Evolutionary conservation across 1,140 invertebrate genomes (phyloP).

Genomic region (Caenorhabditis brenneri): DNA sequence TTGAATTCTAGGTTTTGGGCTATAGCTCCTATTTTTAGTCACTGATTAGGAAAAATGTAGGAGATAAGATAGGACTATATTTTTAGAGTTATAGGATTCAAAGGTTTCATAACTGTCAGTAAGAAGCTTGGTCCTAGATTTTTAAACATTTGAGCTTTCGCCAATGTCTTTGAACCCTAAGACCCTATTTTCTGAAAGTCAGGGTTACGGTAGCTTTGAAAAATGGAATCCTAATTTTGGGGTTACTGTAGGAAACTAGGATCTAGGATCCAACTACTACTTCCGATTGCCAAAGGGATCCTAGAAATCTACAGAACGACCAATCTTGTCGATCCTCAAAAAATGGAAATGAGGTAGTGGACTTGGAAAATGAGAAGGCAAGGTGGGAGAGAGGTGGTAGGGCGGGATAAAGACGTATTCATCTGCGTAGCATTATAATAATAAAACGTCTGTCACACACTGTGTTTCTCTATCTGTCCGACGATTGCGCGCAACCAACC

Average conservation of each 20-base stretch:
- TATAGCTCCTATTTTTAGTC: no score
- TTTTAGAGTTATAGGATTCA: no score
- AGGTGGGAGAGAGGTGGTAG: not conserved
- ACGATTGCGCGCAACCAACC: constrained; percentile 15
- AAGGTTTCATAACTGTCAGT: no score
- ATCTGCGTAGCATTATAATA: constrained; percentile 28
- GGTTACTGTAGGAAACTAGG: no score
- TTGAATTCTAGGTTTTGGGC: no score
- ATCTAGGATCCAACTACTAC: no score
- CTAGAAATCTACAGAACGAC: not conserved
- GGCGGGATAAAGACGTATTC: constrained; percentile 36
- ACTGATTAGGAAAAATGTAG: no score
- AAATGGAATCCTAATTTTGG: not conserved
- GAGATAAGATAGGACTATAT: no score
- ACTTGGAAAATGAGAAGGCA: not conserved
- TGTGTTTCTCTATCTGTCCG: constrained; percentile 32
- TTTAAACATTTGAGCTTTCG: not conserved
- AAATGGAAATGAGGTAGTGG: not conserved
- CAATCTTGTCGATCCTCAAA: not conserved
- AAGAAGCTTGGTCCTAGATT: not conserved
- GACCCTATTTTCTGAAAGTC: no score
- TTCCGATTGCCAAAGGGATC: not conserved
- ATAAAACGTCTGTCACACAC: constrained; percentile 39
- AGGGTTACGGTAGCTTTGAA: not conserved
- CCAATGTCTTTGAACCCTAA: not conserved